These are phyloP conservation scores for Folsomia manolachei DNA, from an alignment of 2,888 invertebrate genomes.

Conservation along the genomic window DNA sequence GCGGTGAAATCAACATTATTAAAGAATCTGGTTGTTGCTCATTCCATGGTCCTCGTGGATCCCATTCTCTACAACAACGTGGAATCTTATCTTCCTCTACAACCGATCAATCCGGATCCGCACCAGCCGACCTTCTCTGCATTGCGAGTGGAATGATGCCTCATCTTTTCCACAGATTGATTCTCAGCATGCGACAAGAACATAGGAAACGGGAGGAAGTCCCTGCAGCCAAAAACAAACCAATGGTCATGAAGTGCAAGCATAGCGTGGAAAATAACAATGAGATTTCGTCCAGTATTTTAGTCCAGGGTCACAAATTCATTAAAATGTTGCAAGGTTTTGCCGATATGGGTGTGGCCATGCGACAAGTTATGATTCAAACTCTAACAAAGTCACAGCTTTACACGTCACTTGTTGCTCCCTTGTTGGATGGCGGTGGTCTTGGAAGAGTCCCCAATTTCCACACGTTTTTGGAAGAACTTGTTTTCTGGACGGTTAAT, in stretches of 20 bases:
- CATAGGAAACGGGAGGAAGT: constrained; percentile 42
- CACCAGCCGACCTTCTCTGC: constrained; percentile 55
- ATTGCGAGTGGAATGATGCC: constrained; percentile 58
- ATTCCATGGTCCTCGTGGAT: constrained; percentile 28
- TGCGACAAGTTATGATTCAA: constrained; percentile 56
- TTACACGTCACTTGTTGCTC: constrained; percentile 16
- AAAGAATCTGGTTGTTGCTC: constrained; percentile 55
- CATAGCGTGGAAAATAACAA: constrained; percentile 13
- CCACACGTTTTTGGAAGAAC: constrained; percentile 81
- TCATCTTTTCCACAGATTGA: constrained; percentile 55
- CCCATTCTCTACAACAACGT: neutral
- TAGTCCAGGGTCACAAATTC: constrained; percentile 54
- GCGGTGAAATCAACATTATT: constrained; percentile 59
- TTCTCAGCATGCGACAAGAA: constrained; percentile 56
- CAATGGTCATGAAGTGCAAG: neutral
- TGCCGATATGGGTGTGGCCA: constrained; percentile 58
- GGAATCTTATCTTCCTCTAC: neutral
- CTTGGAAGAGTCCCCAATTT: too few species aligned
- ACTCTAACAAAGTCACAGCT: constrained; percentile 54
- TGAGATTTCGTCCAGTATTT: neutral
- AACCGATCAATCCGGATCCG: constrained; percentile 25
- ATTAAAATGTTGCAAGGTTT: constrained; percentile 56
- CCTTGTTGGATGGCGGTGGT: neutral
- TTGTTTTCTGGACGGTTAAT: constrained; percentile 96
- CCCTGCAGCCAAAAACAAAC: neutral